phyloP scores from a whole-genome alignment of 1,140 invertebrate genomes.

The Penaeus chinensis region DNA sequence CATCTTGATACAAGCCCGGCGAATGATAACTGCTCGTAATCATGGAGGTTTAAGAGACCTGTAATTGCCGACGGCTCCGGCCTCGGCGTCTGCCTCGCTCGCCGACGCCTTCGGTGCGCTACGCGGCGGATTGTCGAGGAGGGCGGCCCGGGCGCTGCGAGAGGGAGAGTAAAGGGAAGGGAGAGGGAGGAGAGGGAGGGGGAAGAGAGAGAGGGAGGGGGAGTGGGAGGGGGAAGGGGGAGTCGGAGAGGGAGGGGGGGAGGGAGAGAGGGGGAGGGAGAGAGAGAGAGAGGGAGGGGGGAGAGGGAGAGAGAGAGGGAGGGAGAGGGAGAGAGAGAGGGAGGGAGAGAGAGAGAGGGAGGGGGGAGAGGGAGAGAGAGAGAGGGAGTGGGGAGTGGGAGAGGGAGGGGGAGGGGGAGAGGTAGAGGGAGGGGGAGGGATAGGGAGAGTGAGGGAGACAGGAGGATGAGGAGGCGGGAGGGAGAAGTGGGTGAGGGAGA shows the following conservation, averaged over 20 bases:
- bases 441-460: no score
- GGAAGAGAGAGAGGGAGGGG: no score
- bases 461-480: neutral
- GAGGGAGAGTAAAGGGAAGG: neutral
- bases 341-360: neutral
- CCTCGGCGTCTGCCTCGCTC: no score
- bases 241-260: neutral
- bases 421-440: no score
- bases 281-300: neutral
- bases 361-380: neutral
- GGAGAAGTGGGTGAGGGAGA: conserved; percentile 15
- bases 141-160: neutral
- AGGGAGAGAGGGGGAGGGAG: neutral
- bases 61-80: no score
- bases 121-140: neutral
- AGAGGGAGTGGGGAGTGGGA: neutral
- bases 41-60: no score
- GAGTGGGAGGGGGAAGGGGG: neutral
- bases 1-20: no score
- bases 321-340: neutral
- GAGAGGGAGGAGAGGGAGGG: no score
- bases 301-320: neutral
- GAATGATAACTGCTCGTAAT: no score
- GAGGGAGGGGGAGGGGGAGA: neutral
- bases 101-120: no score